A percentile compares a stretch with the other conserved stretches of the same genome.
phyloP scores from a whole-genome alignment of 2,797 vertebrate genomes.

The Sitta carolinensis region DNA sequence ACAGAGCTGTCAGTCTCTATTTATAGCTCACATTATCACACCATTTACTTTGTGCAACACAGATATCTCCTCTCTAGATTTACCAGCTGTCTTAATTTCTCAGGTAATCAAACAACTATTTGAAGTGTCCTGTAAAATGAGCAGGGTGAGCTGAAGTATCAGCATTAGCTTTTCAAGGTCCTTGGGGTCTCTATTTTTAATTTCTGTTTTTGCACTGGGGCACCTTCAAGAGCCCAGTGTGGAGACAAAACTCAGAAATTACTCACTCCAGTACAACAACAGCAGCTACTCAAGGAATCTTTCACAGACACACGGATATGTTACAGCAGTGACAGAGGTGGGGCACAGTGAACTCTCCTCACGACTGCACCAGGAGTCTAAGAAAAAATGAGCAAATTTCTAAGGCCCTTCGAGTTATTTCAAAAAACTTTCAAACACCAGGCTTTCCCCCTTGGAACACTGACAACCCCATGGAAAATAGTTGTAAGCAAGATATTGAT shows the following conservation, averaged over 20 bases:
- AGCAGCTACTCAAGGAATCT: background rate
- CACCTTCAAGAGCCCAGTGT: background rate
- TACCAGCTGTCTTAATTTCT: constrained; percentile 15
- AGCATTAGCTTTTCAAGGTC: background rate
- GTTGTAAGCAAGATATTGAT: background rate
- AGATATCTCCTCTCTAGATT: background rate
- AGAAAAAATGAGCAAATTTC: background rate
- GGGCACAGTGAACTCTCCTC: background rate
- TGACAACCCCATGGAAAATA: constrained; percentile 30
- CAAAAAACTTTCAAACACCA: constrained; percentile 6
- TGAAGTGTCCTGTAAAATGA: background rate
- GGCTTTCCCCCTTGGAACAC: background rate
- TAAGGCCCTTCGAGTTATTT: background rate
- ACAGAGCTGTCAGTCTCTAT: constrained; percentile 52
- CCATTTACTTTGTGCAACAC: background rate
- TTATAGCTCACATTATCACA: constrained; percentile 56
- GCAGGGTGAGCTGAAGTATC: background rate
- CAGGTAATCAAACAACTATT: background rate
- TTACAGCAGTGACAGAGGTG: background rate
- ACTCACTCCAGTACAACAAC: background rate
- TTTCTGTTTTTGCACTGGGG: background rate
- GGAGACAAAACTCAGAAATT: background rate
- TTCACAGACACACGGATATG: background rate
- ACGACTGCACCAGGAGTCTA: background rate
- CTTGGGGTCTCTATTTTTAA: background rate